phyloP scores from a whole-genome alignment of 2,888 invertebrate species.

The Bugulina stolonifera region DNA sequence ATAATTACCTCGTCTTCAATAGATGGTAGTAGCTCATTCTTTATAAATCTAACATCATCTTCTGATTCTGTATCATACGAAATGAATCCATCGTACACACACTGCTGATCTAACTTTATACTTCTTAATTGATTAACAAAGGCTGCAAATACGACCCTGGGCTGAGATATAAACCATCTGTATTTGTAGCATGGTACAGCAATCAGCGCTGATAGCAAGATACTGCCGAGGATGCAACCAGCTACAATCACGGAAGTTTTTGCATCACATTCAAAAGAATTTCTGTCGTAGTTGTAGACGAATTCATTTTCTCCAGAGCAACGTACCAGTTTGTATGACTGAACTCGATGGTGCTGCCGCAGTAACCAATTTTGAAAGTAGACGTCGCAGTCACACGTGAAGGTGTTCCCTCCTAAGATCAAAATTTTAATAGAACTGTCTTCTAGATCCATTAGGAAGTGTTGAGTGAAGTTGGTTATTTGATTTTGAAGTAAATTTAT shows the following conservation, averaged over 20 bases:
- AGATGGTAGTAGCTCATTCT: background rate
- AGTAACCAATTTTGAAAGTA: background rate
- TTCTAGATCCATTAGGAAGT: background rate
- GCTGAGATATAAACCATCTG: background rate
- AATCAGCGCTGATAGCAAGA: background rate
- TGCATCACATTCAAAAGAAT: background rate
- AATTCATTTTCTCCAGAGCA: background rate
- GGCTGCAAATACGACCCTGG: background rate
- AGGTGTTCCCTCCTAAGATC: background rate
- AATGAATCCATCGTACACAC: slow-evolving; percentile 4
- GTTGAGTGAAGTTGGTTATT: background rate
- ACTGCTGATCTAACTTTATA: background rate
- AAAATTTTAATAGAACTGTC: background rate
- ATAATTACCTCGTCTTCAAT: background rate
- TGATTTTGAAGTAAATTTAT: background rate
- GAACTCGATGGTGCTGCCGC: background rate
- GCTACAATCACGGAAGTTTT: background rate
- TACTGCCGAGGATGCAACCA: background rate
- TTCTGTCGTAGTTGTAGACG: background rate
- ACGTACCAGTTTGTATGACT: background rate
- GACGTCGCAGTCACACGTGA: background rate
- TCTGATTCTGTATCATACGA: background rate
- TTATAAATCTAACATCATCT: background rate
- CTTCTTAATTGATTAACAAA: background rate
- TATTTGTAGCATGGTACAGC: slow-evolving; percentile 12